Evolutionary conservation across 2,797 vertebrate species (phyloP).

Genomic region (Coendou prehensilis): DNA sequence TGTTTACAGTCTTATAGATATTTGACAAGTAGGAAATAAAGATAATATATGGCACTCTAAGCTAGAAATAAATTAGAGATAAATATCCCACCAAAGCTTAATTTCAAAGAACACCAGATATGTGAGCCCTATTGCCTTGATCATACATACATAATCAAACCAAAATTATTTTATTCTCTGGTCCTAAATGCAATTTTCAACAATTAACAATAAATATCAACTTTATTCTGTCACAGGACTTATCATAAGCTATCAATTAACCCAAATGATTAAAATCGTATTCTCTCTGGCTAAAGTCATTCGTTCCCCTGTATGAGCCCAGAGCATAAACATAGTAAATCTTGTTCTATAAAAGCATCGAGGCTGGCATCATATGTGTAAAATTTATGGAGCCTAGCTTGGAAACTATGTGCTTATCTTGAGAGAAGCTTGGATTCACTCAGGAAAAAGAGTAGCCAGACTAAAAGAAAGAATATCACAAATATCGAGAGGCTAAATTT

Average conservation of each 20-base stretch:
- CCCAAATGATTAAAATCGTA: conserved; percentile 22
- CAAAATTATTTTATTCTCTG: not conserved
- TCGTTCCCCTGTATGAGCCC: not conserved
- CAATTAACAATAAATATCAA: conserved; percentile 18
- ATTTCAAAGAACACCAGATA: not conserved
- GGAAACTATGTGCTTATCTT: conserved; percentile 7
- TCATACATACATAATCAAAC: not conserved
- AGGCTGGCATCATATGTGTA: not conserved
- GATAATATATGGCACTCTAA: not conserved
- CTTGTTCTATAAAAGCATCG: not conserved
- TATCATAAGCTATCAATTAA: not conserved
- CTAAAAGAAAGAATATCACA: conserved; percentile 2
- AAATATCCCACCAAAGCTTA: not conserved
- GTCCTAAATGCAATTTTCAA: not conserved
- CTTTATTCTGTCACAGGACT: not conserved
- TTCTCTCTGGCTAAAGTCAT: conserved; percentile 23
- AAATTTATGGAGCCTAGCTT: conserved; percentile 32
- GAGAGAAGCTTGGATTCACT: not conserved
- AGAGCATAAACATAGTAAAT: conserved; percentile 34
- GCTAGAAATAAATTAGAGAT: not conserved
- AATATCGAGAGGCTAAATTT: not conserved
- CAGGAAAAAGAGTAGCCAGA: not conserved
- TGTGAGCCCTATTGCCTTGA: not conserved
- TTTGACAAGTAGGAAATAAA: conserved; percentile 16
- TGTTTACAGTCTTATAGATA: not conserved